A percentile compares a stretch with the other conserved stretches of the same genome.
Evolutionary conservation across 2,888 invertebrate genomes (phyloP).

Genomic region (Drosophila austrosaltans): DNA sequence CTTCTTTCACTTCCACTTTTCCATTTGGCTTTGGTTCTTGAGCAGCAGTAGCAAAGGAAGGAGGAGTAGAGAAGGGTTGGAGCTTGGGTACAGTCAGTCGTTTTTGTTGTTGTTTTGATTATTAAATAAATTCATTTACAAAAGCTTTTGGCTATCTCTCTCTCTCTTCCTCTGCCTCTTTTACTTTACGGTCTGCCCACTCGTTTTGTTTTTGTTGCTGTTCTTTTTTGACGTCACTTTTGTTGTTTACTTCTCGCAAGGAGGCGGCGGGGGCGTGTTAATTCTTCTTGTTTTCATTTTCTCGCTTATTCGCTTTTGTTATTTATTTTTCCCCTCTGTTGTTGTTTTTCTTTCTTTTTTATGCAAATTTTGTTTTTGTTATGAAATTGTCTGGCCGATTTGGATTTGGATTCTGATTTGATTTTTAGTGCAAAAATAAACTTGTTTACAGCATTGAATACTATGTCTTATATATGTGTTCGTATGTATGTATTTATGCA

Average conservation of each 20-base stretch:
- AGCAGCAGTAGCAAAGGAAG: slow-evolving; percentile 2
- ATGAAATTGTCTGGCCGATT: slow-evolving; percentile 68
- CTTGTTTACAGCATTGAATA: slow-evolving; percentile 62
- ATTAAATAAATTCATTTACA: slow-evolving; percentile 49
- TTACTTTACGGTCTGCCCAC: slow-evolving; percentile 8
- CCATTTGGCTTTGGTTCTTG: slow-evolving; percentile 49
- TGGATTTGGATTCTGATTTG: slow-evolving; percentile 58
- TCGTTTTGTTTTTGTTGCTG: slow-evolving; percentile 22
- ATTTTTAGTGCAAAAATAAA: slow-evolving; percentile 58
- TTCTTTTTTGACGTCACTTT: slow-evolving; percentile 77
- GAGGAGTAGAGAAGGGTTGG: slow-evolving; percentile 41
- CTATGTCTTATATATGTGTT: background rate
- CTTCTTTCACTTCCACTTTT: slow-evolving; percentile 70
- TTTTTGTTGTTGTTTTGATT: slow-evolving; percentile 58
- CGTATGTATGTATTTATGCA: background rate
- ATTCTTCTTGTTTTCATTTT: slow-evolving; percentile 59
- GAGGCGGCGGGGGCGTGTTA: slow-evolving; percentile 56
- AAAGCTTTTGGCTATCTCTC: slow-evolving; percentile 50
- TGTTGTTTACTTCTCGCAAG: slow-evolving; percentile 71
- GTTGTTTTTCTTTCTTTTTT: slow-evolving; percentile 35
- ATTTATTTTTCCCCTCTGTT: slow-evolving; percentile 38
- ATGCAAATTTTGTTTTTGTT: slow-evolving; percentile 69
- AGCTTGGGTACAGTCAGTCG: slow-evolving; percentile 61
- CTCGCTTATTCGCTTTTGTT: slow-evolving; percentile 29
- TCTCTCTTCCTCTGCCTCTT: slow-evolving; percentile 15